Conservation (phyloP, 2,113 vertebrate genomes). For the Callithrix jacchus region DNA sequence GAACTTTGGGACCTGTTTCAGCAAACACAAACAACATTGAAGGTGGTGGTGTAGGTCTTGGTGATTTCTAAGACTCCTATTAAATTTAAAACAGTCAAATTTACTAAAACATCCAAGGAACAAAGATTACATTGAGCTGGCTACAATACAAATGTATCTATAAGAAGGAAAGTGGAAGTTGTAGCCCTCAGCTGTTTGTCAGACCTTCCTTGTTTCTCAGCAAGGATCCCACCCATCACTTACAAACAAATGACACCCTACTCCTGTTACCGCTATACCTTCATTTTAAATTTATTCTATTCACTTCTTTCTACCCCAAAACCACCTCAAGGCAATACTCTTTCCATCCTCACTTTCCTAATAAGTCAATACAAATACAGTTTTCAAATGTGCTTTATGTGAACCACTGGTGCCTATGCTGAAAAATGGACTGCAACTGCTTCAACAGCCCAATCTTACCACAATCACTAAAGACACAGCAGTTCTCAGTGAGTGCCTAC, state of each 20-base stretch:
- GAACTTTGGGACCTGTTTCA: background rate
- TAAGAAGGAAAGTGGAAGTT: background rate
- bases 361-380: background rate
- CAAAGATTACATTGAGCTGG: background rate
- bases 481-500: background rate
- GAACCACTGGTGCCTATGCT: background rate
- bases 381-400: background rate
- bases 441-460: background rate
- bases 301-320: background rate
- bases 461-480: background rate
- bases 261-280: background rate
- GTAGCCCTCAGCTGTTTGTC: too few relatives aligned
- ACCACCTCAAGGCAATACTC: background rate
- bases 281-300: background rate
- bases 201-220: background rate
- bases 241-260: background rate
- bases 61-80: background rate
- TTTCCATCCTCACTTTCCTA: background rate
- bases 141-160: background rate
- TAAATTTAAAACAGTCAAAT: background rate
- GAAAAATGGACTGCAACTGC: background rate
- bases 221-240: accelerated
- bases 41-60: background rate
- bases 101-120: background rate
- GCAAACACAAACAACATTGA: background rate